Conservation (phyloP, 2,113 vertebrate genomes). For the Machaerirhynchus nigripectus region DNA sequence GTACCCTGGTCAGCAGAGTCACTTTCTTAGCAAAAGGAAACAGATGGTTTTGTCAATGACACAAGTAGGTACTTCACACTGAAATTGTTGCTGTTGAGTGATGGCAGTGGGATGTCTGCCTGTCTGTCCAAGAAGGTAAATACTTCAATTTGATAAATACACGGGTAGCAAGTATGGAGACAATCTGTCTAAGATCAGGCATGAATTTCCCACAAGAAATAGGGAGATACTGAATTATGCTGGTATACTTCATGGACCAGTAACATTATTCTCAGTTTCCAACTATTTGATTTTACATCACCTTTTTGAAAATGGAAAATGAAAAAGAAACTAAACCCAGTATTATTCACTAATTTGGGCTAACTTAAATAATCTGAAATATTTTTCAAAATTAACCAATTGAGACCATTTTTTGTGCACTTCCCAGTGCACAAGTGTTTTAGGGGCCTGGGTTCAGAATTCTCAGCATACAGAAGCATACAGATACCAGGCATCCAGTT, state of each 20-base stretch:
- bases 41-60: not conserved
- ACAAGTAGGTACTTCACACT: not conserved
- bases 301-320: not conserved
- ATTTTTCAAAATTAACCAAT: not conserved
- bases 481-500: not conserved
- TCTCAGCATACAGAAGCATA: not conserved
- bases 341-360: not conserved
- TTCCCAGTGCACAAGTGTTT: not conserved
- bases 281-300: not conserved
- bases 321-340: not conserved
- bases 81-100: not conserved
- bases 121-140: not conserved
- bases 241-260: fast-evolving
- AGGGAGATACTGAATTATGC: not conserved
- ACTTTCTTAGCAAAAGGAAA: not conserved
- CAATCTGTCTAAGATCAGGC: not conserved
- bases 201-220: not conserved
- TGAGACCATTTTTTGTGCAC: not conserved
- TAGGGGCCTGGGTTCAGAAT: not conserved
- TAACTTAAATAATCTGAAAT: not conserved
- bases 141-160: not conserved
- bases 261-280: not conserved
- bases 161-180: not conserved
- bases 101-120: not conserved
- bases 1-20: not conserved